A percentile compares a stretch with the other conserved stretches of the same genome.
These are phyloP conservation scores for Himalopsyche anomala DNA, from an alignment of 2,888 invertebrate genomes.

Conservation along the genomic window DNA sequence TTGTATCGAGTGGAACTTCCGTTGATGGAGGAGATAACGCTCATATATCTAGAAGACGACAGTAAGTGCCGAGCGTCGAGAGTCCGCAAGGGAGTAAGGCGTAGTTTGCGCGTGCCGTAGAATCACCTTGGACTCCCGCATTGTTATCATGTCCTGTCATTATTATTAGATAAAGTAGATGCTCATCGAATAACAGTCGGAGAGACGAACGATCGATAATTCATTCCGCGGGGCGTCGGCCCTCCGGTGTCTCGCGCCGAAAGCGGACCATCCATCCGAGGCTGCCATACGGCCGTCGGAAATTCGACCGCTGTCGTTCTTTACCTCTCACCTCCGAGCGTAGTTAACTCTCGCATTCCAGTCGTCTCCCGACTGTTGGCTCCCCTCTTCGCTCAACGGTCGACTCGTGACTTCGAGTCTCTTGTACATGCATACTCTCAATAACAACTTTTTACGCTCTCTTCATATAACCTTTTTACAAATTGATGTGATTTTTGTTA, in stretches of 20 bases:
- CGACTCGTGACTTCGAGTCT: conserved; percentile 34
- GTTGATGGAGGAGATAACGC: conserved; percentile 95
- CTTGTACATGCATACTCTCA: conserved; percentile 42
- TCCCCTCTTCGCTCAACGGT: conserved; percentile 42
- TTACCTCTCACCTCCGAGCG: not conserved
- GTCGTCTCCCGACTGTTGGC: conserved; percentile 42
- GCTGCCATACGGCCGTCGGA: conserved; percentile 58
- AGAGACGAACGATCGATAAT: conserved; percentile 53
- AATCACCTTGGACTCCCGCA: conserved; percentile 77
- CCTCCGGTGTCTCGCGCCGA: not conserved
- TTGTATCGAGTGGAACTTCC: conserved; percentile 95
- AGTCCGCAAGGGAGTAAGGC: conserved; percentile 75
- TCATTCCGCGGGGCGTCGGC: not conserved
- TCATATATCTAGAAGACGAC: conserved; percentile 95
- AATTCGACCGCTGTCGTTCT: conserved; percentile 35
- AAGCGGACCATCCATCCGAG: conserved; percentile 49
- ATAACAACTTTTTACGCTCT: conserved; percentile 38
- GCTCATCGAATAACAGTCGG: conserved; percentile 77
- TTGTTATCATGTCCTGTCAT: conserved; percentile 78
- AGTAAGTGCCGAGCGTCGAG: conserved; percentile 75
- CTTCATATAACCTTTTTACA: conserved; percentile 21
- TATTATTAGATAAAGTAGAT: conserved; percentile 73
- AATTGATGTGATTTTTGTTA: conserved; percentile 43
- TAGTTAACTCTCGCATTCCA: conserved; percentile 10
- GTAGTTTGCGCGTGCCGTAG: conserved; percentile 82